Evolutionary conservation across 2,888 invertebrate species (phyloP), one percentile per base, ranked within the genome.

Genomic region (Anoplius nigerrimus): DNA sequence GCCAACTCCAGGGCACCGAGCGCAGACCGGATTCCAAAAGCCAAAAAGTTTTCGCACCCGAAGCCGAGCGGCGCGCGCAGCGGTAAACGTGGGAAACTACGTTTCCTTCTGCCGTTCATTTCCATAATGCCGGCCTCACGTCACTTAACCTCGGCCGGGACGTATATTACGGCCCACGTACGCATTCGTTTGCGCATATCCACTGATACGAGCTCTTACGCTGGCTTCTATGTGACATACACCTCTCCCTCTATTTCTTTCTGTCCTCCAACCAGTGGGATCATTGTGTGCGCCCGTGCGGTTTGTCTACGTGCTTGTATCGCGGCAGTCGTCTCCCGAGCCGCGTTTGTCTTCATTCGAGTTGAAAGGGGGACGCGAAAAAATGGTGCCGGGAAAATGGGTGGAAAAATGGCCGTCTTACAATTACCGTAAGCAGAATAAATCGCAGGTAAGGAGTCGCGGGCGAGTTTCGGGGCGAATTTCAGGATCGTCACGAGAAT

Each of bases 341-440:
- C 45, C 69, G 51, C 74, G 70, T 78, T 78, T 70, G 68, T 78
- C 76, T 79, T 78, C 76, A 67, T 76, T 74, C 76, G 48, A 67
- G 42, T 8, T 24, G n/a, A 57, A 46, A 52, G 46, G 55, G 45
- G 22, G 34, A 46, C 34, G 11, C 15, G 48, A n/a, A 59, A 66
- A 75, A 71, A 66, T 64, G 70, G 68, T 48, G 62, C 46, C 59
- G 62, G 63, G 62, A 65, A 76, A 69, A 62, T 62, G 42, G 62
- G 24, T 18, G 69, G 66, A 71, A 62, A 72, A 76, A 79, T 78
- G 66, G 67, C 45, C 66, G 69, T 68, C 74, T 70, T 70, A 70
- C 64, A 67, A 70, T 78, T 76, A 69, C 66, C 22, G 58, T 16
- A 55, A 53, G 63, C 48, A 60, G 68, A 69, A 48, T 48, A 48